Conservation (phyloP, 2,797 vertebrate species). For the Peromyscus aztecus region DNA sequence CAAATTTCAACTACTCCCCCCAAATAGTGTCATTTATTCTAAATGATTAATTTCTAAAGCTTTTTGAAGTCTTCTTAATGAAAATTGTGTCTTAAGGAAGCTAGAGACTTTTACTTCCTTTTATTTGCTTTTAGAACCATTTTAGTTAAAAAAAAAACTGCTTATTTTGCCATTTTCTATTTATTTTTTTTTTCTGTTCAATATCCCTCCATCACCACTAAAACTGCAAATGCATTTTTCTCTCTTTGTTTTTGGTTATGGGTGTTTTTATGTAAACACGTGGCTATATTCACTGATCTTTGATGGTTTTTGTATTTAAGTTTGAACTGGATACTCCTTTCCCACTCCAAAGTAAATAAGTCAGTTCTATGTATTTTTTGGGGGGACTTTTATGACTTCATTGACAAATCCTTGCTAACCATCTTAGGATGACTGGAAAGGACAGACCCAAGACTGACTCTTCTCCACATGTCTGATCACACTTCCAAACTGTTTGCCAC, state of each 20-base stretch:
- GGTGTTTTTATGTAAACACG: background rate
- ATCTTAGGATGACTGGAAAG: background rate
- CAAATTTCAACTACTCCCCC: background rate
- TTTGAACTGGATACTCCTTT: slow-evolving; percentile 28
- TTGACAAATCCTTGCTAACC: background rate
- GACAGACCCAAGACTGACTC: background rate
- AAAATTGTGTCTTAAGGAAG: background rate
- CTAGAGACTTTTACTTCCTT: background rate
- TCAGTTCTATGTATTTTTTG: background rate
- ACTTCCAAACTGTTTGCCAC: background rate
- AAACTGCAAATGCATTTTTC: background rate
- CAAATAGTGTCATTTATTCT: background rate
- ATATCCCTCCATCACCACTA: background rate
- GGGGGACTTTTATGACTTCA: slow-evolving; percentile 2
- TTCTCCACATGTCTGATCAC: background rate
- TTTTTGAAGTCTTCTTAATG: background rate
- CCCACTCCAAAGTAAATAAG: background rate
- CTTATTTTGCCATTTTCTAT: slow-evolving; percentile 11
- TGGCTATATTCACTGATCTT: background rate
- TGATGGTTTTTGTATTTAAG: background rate
- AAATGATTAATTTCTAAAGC: background rate
- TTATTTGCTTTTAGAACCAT: background rate
- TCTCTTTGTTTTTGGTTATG: background rate
- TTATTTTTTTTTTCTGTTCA: background rate
- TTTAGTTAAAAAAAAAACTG: background rate